phyloP scores from a whole-genome alignment of 1,140 invertebrate species.

The Zaprionus ornatus region DNA sequence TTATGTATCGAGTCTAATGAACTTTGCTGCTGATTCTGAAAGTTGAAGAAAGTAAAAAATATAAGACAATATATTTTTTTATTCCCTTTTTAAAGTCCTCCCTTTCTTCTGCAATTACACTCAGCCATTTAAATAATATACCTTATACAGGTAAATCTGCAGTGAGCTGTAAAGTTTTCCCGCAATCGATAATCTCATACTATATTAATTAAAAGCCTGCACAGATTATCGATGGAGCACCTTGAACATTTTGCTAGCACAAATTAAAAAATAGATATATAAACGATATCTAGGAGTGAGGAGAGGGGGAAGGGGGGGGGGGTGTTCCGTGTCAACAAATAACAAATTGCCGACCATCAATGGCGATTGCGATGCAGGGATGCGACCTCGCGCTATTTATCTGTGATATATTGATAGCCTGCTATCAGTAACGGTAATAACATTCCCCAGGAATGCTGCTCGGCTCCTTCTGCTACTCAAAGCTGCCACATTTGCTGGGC shows the following conservation, averaged over 20 bases:
- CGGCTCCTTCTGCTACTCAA: neutral
- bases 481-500: slow-evolving; percentile 41
- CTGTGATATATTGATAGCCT: slow-evolving; percentile 39
- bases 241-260: neutral
- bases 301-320: neutral
- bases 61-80: neutral
- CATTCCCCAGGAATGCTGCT: neutral
- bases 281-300: neutral
- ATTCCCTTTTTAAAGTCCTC: neutral
- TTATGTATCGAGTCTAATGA: neutral
- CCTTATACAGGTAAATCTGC: neutral
- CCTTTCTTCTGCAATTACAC: neutral
- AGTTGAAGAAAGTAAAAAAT: neutral
- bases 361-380: slow-evolving; percentile 9
- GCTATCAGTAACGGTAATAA: slow-evolving; percentile 16
- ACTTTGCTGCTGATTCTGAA: neutral
- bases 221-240: neutral
- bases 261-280: slow-evolving; percentile 5
- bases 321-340: neutral
- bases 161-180: neutral
- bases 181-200: neutral
- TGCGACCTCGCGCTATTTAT: slow-evolving; percentile 20
- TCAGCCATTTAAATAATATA: neutral
- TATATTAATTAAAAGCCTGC: neutral
- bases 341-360: slow-evolving; percentile 23